Evolutionary conservation across 2,888 invertebrate species (phyloP).

Genomic region (Nephrotoma flavescens): DNA sequence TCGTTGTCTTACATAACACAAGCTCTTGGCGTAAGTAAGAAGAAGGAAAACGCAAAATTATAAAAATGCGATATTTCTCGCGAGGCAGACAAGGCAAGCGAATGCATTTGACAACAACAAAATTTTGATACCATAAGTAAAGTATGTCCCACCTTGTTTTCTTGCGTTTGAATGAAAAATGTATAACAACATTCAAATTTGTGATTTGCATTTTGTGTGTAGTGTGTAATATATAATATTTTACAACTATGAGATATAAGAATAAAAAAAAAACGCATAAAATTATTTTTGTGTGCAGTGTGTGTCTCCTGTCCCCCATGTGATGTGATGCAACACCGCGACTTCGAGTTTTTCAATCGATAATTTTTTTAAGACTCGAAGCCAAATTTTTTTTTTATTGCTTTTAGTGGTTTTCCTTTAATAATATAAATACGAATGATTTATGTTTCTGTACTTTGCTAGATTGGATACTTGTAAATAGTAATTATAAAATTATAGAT

Average conservation of each 20-base stretch:
- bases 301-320: not conserved
- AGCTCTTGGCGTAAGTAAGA: not conserved
- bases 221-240: not conserved
- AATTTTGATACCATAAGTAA: not conserved
- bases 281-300: not conserved
- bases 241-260: not conserved
- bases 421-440: not conserved
- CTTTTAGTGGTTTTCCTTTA: not conserved
- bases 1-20: not conserved
- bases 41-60: not conserved
- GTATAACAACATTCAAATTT: not conserved
- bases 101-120: not conserved
- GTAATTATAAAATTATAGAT: not conserved
- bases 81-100: not conserved
- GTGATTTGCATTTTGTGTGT: not conserved
- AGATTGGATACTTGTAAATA: not conserved
- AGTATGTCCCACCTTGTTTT: not conserved
- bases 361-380: not conserved
- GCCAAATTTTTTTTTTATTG: not conserved
- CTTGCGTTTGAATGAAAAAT: not conserved
- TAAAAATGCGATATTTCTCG: not conserved
- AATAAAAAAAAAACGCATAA: not conserved
- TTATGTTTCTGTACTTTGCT: not conserved
- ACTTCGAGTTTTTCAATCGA: not conserved
- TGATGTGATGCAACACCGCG: not conserved